Base-by-base conservation (phyloP, 2,888 invertebrate genomes). In the Choreutis nemorana region DNA sequence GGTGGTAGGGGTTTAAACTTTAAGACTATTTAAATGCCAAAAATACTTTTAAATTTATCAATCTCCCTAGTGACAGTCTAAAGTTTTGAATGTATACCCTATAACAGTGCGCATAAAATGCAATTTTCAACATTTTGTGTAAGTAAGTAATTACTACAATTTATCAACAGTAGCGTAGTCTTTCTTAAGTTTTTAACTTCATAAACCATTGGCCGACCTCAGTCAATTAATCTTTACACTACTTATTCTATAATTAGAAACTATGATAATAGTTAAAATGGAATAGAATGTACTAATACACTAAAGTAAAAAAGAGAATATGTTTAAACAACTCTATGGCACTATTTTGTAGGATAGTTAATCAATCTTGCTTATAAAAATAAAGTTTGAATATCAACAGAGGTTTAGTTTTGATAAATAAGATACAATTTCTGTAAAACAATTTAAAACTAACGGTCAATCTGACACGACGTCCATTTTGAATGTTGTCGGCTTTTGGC, bases 401-500 rank as follows among this genome's bases (percentile, higher is more conserved):
- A 29, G 13, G 13, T 5, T 15, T 28, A 29, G 11, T 18, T 29
- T 23, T 25, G 20, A 25, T 18, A 26, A 16, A 14, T 26, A 10
- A 30, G 9, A 18, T 18, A 18, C 6, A 23, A 23, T n/a, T 8
- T 22, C 23, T 23, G 9, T 9, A 1, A n/a, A 23, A 14, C 8
- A 34, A 35, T 26, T 23, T 26, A 33, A 35, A 37, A 35, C 20
- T 31, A 37, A 39, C 48, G 45, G 50, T 73, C 60, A 68, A 52
- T 77, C 71, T 26, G 63, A 62, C 28, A 71, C 55, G 32, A 71
- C 73, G 36, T 64, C 71, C 64, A 75, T 73, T 40, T 59, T 73
- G 55, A 72, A 75, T 23, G 58, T 43, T 20, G 57, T 64, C 10
- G 62, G 58, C 33, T 64, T 68, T 28, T 49, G 58, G 32, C 65